A percentile compares a stretch with the other conserved stretches of the same genome.
phyloP scores from a whole-genome alignment of 2,113 vertebrate genomes.

The Macquaria ambigua region DNA sequence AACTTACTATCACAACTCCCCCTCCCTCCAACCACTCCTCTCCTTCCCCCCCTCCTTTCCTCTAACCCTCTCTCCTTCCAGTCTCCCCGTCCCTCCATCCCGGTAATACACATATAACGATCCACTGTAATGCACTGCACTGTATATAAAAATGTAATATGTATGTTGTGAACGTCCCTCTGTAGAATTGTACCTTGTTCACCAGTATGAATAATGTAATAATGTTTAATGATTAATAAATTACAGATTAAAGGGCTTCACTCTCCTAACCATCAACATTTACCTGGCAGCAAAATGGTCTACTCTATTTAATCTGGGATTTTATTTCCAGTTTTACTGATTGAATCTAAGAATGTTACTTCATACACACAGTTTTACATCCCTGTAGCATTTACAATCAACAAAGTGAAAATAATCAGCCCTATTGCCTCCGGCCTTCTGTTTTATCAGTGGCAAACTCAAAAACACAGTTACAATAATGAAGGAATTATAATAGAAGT shows the following conservation, averaged over 20 bases:
- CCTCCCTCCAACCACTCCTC: conserved; percentile 44
- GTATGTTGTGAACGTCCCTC: conserved; percentile 85
- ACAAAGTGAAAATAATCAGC: not conserved
- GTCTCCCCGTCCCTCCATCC: conserved; percentile 61
- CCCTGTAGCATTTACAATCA: not conserved
- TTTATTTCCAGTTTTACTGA: not conserved
- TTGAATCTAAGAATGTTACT: not conserved
- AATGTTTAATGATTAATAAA: conserved; percentile 86
- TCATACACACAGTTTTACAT: not conserved
- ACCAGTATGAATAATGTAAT: conserved; percentile 85
- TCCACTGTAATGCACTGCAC: conserved; percentile 85
- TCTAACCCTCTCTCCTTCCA: conserved; percentile 38
- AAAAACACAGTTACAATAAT: not conserved
- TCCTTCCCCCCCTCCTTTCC: conserved; percentile 39
- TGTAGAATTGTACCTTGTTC: conserved; percentile 86
- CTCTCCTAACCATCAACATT: conserved; percentile 78
- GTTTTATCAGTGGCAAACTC: not conserved
- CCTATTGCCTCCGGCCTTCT: not conserved
- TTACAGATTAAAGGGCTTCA: conserved; percentile 84
- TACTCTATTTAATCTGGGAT: conserved; percentile 23
- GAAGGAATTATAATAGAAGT: no score
- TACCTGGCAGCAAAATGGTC: conserved; percentile 47
- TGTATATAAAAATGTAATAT: conserved; percentile 86
- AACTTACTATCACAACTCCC: conserved; percentile 72
- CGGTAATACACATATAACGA: conserved; percentile 79